Conservation (phyloP, 2,888 invertebrate species). For the Agrotis puta region DNA sequence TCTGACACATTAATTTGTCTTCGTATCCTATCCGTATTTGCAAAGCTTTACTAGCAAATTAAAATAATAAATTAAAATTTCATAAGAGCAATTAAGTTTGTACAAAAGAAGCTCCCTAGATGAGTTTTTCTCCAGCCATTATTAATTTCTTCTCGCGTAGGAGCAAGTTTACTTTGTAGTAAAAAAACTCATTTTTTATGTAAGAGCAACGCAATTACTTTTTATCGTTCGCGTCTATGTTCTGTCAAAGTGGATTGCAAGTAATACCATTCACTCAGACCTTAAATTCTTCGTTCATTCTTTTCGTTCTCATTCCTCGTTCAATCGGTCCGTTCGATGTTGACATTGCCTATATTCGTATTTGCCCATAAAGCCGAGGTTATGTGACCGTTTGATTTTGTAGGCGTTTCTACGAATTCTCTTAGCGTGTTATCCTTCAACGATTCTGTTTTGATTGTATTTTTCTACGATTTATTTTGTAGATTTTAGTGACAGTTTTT, state of each 20-base stretch:
- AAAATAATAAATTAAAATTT: slow-evolving; percentile 17
- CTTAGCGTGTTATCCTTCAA: slow-evolving; percentile 12
- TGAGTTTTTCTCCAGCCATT: slow-evolving; percentile 26
- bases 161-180: slow-evolving; percentile 21
- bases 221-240: slow-evolving; percentile 14
- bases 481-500: neutral
- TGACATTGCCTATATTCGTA: slow-evolving; percentile 41
- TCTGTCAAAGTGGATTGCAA: slow-evolving; percentile 30
- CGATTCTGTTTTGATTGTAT: slow-evolving; percentile 20
- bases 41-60: neutral
- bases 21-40: no score
- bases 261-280: slow-evolving; percentile 25
- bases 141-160: slow-evolving; percentile 17
- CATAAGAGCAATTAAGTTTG: slow-evolving; percentile 23
- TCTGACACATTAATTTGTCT: no score
- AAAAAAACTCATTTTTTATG: slow-evolving; percentile 10
- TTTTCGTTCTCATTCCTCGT: slow-evolving; percentile 28
- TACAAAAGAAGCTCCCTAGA: slow-evolving; percentile 7
- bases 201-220: slow-evolving; percentile 10
- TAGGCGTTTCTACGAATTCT: slow-evolving; percentile 30
- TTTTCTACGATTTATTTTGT: slow-evolving; percentile 5
- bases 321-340: slow-evolving; percentile 30
- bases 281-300: slow-evolving; percentile 33
- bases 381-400: slow-evolving; percentile 46
- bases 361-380: slow-evolving; percentile 27